A percentile compares a stretch with the other conserved stretches of the same genome.
phyloP scores from a whole-genome alignment of 2,113 vertebrate genomes.

The Choloepus hoffmanni region DNA sequence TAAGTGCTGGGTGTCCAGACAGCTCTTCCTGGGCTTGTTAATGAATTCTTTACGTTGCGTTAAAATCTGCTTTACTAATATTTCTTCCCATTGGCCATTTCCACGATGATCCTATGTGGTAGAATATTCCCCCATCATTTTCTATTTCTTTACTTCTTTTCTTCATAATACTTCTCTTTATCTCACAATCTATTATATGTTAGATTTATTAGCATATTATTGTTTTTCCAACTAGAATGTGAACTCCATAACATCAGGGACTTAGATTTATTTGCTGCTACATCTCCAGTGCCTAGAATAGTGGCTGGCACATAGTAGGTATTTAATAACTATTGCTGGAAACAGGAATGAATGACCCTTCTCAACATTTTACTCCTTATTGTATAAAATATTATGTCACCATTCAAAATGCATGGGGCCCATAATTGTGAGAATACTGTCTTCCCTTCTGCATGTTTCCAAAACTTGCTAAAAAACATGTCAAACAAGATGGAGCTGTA shows the following conservation, averaged over 20 bases:
- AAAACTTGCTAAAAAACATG: background rate
- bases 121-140: background rate
- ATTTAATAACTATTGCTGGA: background rate
- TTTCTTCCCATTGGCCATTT: background rate
- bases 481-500: background rate
- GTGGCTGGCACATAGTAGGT: background rate
- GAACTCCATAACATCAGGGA: background rate
- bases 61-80: background rate
- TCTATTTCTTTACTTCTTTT: background rate
- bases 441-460: background rate
- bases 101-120: rapidly evolving
- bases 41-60: background rate
- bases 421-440: background rate
- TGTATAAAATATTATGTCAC: background rate
- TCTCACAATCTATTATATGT: background rate
- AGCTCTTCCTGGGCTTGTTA: background rate
- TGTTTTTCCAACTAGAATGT: background rate
- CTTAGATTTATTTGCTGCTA: background rate
- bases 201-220: background rate
- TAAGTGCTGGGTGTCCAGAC: background rate
- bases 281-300: background rate
- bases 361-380: background rate
- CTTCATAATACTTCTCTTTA: background rate
- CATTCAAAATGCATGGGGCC: background rate
- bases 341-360: background rate